Percentiles rank a stretch among this genome's conserved stretches.
Conservation (phyloP, 1,140 invertebrate genomes). For the Drosophila seguyi region DNA sequence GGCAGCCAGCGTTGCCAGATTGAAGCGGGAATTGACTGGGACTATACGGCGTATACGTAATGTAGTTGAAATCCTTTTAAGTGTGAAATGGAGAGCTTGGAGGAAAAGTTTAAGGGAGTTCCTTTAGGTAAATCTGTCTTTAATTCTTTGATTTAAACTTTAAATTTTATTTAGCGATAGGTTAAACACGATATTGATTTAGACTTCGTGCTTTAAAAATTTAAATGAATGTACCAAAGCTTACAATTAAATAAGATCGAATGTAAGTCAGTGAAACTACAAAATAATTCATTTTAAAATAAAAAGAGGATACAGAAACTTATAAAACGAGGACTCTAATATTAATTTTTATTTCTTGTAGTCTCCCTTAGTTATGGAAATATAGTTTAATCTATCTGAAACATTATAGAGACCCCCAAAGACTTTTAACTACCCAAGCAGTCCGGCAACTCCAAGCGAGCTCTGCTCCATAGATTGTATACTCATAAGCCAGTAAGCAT, state of each 20-base stretch:
- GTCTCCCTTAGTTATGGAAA: neutral
- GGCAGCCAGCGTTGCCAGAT: constrained; percentile 51
- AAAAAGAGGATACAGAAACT: too few relatives aligned
- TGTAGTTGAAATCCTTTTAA: neutral
- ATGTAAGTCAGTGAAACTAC: neutral
- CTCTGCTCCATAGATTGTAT: constrained; percentile 37
- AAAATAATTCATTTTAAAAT: neutral
- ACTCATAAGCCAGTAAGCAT: constrained; percentile 61
- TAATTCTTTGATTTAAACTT: too few relatives aligned
- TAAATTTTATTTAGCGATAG: neutral
- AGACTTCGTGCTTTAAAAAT: too few relatives aligned
- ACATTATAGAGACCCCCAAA: neutral
- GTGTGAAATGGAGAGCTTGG: too few relatives aligned
- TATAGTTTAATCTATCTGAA: neutral
- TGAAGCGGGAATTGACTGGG: neutral
- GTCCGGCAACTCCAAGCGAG: constrained; percentile 49
- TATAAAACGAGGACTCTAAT: neutral
- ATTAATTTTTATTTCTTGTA: too few relatives aligned
- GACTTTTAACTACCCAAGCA: neutral
- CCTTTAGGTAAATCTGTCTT: rapidly evolving
- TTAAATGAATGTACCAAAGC: rapidly evolving
- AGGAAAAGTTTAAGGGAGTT: neutral
- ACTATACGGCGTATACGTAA: constrained; percentile 55
- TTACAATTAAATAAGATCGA: too few relatives aligned
- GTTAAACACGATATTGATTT: neutral